phyloP scores from a whole-genome alignment of 2,888 invertebrate species.

The Megalurothrips usitatus region DNA sequence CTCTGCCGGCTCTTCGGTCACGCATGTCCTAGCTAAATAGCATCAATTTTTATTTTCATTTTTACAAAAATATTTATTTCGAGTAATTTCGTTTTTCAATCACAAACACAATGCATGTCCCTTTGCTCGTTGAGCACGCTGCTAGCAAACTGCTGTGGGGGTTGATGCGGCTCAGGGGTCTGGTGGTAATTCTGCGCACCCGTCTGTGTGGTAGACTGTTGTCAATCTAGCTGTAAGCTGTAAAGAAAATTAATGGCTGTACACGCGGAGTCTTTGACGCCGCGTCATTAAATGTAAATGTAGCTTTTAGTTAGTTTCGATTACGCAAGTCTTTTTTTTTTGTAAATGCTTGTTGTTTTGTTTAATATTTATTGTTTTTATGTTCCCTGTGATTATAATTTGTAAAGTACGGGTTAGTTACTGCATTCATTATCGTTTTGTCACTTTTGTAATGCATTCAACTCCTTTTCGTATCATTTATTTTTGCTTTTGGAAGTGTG shows the following conservation, averaged over 20 bases:
- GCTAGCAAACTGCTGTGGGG: slow-evolving; percentile 6
- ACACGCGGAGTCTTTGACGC: not conserved
- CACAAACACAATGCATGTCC: no score
- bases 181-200: not conserved
- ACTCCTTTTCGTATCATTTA: not conserved
- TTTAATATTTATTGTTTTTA: slow-evolving; percentile 17
- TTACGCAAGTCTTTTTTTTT: not conserved
- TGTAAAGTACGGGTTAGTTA: slow-evolving; percentile 15
- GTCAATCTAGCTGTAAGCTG: not conserved
- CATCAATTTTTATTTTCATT: no score
- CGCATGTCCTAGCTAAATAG: no score
- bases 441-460: not conserved
- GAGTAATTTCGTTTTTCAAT: not conserved
- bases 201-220: not conserved
- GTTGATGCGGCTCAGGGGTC: not conserved
- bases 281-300: not conserved
- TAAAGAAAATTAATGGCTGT: not conserved
- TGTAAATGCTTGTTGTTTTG: slow-evolving; percentile 20
- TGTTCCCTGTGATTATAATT: slow-evolving; percentile 10
- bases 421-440: not conserved
- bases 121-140: not conserved
- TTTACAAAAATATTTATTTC: not conserved
- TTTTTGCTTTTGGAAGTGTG: not conserved
- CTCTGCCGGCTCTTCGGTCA: no score
- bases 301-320: not conserved